Conservation (phyloP, 2,113 vertebrate species). For the Willisornis vidua region DNA sequence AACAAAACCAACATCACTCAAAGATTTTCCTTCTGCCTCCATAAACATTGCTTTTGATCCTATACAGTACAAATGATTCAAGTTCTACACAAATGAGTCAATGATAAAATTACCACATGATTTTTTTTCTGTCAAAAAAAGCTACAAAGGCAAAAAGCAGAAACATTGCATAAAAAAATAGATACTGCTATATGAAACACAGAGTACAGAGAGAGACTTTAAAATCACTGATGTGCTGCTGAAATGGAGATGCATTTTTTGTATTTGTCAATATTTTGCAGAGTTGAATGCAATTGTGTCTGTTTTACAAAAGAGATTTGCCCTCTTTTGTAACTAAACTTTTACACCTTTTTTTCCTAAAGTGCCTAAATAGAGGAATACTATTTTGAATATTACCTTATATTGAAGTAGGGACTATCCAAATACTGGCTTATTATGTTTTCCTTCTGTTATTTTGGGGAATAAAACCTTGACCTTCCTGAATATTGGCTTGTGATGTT, state of each 20-base stretch:
- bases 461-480: not conserved
- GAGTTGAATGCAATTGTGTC: not conserved
- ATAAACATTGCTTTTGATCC: constrained; percentile 7
- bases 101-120: not conserved
- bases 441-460: not conserved
- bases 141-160: not conserved
- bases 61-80: not conserved
- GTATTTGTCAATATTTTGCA: not conserved
- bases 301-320: not conserved
- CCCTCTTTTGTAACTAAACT: not conserved
- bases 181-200: not conserved
- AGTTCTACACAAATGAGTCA: constrained; percentile 11
- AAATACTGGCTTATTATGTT: not conserved
- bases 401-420: not conserved
- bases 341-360: not conserved
- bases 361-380: not conserved
- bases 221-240: not conserved
- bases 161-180: not conserved
- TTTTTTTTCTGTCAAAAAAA: constrained; percentile 25
- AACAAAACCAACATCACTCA: not conserved
- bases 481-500: not conserved
- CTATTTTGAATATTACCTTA: not conserved
- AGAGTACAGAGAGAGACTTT: not conserved
- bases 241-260: not conserved
- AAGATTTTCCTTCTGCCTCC: not conserved